Conservation (phyloP, 2,888 invertebrate genomes). For the Phyto melanocephala region DNA sequence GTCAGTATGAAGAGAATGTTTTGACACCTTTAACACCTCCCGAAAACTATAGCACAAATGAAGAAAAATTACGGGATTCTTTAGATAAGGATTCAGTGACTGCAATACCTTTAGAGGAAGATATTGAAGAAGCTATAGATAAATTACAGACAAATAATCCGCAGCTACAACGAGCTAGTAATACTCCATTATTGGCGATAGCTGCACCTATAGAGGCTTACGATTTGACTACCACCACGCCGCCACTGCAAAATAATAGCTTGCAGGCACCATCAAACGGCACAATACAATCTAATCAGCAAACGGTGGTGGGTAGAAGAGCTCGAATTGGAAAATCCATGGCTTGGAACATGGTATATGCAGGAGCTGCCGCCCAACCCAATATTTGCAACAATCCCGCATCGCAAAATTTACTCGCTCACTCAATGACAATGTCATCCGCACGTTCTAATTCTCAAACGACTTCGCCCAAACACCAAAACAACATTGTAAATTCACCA, state of each 20-base stretch:
- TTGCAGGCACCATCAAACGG: constrained; percentile 65
- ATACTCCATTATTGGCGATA: constrained; percentile 23
- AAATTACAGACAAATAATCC: constrained; percentile 70
- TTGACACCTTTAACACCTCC: constrained; percentile 77
- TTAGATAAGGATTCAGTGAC: constrained; percentile 50
- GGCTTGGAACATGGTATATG: constrained; percentile 81
- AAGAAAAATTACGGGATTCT: constrained; percentile 72
- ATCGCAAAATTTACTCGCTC: constrained; percentile 17
- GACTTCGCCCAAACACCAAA: constrained; percentile 57
- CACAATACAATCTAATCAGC: constrained; percentile 63
- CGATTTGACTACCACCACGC: constrained; percentile 80
- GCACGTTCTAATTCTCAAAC: constrained; percentile 27
- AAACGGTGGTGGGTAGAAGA: constrained; percentile 77
- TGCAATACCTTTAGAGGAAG: constrained; percentile 67
- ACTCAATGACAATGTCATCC: constrained; percentile 9
- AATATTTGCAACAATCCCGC: background rate
- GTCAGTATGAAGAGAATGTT: constrained; percentile 77
- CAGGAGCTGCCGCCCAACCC: constrained; percentile 67
- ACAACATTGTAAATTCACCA: constrained; percentile 19
- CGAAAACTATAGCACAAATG: constrained; percentile 74
- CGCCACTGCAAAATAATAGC: constrained; percentile 77
- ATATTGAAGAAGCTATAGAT: constrained; percentile 79
- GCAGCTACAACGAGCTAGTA: constrained; percentile 14
- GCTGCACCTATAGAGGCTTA: constrained; percentile 70
- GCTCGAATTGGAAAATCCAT: constrained; percentile 84